Conservation (phyloP, 1,140 invertebrate genomes). For the Caenorhabditis briggsae region DNA sequence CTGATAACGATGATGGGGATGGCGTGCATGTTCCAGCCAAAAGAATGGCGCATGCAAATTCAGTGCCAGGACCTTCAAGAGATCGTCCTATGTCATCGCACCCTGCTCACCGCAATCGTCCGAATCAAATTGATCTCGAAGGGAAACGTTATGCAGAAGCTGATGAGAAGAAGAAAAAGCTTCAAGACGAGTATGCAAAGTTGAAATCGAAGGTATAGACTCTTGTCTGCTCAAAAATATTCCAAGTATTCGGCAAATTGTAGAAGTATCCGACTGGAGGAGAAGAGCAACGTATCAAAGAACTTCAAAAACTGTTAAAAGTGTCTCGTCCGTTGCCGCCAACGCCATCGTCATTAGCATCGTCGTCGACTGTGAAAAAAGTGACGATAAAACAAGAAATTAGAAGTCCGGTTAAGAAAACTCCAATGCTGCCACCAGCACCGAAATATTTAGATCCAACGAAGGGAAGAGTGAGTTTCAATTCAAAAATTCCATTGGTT, state of each 20-base stretch:
- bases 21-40: slow-evolving; percentile 19
- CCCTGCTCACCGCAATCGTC: not conserved
- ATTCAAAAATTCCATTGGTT: not conserved
- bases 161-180: not conserved
- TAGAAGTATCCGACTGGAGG: not conserved
- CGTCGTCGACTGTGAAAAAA: not conserved
- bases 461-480: slow-evolving; percentile 8
- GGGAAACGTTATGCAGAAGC: not conserved
- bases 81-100: not conserved
- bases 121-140: not conserved
- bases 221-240: too few species aligned
- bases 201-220: not conserved
- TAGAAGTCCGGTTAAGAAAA: not conserved
- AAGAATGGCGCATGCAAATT: slow-evolving; percentile 7
- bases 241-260: not conserved
- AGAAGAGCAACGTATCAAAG: not conserved
- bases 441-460: not conserved
- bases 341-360: not conserved
- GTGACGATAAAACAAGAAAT: not conserved
- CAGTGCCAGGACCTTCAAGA: slow-evolving; percentile 1
- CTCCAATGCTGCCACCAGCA: not conserved
- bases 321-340: not conserved
- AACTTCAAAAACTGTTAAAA: not conserved
- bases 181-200: not conserved
- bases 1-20: not conserved